phyloP scores from a whole-genome alignment of 2,113 vertebrate genomes.

The Rhineura floridana region DNA sequence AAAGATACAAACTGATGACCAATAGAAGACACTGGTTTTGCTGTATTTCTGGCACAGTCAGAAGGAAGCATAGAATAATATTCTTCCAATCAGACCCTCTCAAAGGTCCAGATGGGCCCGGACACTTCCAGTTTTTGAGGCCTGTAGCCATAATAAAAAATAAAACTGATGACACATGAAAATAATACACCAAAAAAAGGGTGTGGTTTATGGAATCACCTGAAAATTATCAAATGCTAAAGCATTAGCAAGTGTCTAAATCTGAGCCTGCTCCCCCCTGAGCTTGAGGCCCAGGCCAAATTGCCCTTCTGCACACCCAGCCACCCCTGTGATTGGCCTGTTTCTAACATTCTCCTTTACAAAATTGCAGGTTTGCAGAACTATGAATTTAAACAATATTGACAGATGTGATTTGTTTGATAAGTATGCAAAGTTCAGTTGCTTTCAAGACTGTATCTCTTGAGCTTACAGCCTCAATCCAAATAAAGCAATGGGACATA shows the following conservation, averaged over 20 bases:
- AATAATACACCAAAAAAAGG: no score
- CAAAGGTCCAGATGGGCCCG: no score
- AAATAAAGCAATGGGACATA: neutral
- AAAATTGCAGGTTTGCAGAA: neutral
- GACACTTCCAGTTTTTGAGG: no score
- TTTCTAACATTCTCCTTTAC: neutral
- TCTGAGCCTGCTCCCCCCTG: no score
- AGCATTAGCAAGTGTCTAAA: no score
- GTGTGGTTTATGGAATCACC: no score
- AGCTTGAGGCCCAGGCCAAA: no score
- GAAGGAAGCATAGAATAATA: neutral
- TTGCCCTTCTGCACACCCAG: no score
- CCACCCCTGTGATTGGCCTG: no score
- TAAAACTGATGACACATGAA: no score
- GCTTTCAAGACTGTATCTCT: neutral
- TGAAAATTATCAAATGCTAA: no score
- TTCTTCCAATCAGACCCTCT: neutral
- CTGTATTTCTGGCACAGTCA: rapidly evolving
- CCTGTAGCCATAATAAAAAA: no score
- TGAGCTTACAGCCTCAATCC: neutral
- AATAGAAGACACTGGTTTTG: neutral
- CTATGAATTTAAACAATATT: neutral
- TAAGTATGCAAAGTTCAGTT: neutral
- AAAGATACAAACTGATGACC: neutral
- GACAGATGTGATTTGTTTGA: neutral